These are phyloP conservation scores for Pogonocherus hispidulus DNA, from an alignment of 2,888 invertebrate species.

Conservation along the genomic window DNA sequence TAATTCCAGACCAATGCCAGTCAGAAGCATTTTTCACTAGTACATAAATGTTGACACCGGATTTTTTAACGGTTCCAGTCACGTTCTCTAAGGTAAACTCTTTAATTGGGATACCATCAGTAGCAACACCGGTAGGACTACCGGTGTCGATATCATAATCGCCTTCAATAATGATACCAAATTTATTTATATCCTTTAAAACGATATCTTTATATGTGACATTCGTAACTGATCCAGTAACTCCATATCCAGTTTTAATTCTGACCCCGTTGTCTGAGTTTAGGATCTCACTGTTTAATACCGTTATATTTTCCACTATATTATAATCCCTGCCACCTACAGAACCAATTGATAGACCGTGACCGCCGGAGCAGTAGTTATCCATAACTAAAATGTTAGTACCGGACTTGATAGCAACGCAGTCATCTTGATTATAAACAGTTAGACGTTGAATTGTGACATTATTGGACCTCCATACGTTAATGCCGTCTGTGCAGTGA, in stretches of 20 bases:
- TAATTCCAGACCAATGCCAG: not conserved
- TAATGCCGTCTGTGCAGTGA: no score
- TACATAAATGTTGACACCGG: no score
- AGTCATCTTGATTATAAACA: not conserved
- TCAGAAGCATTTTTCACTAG: not conserved
- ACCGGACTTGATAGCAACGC: no score
- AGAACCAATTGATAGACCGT: slow-evolving; percentile 16
- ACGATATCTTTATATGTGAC: not conserved
- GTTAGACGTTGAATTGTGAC: slow-evolving; percentile 7
- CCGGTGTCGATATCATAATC: not conserved
- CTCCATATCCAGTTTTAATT: not conserved
- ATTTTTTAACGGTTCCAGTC: no score
- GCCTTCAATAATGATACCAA: not conserved
- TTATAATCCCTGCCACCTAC: not conserved
- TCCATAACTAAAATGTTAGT: not conserved
- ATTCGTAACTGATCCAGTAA: not conserved
- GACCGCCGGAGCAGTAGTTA: slow-evolving; percentile 1
- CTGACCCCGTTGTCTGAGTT: not conserved
- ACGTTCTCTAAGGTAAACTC: not conserved
- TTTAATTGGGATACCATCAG: not conserved
- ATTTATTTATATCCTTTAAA: not conserved
- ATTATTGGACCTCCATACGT: no score
- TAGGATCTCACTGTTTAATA: not conserved
- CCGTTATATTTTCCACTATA: not conserved
- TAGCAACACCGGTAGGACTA: not conserved